Evolutionary conservation across 2,888 invertebrate genomes (phyloP).

Genomic region (Drosophila acutilabella): DNA sequence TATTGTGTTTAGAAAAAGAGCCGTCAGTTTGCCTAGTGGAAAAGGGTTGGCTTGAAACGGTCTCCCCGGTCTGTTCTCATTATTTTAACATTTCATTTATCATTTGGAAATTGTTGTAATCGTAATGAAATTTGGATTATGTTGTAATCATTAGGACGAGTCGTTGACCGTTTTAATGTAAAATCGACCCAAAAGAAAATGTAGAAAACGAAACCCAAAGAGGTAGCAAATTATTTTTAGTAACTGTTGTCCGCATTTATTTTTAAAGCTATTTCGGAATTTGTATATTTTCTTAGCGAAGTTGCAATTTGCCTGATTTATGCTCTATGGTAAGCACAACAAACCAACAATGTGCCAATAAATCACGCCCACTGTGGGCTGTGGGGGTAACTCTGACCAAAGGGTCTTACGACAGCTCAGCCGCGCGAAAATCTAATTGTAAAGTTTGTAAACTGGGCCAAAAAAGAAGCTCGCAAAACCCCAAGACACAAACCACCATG

Average conservation of each 20-base stretch:
- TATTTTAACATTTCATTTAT: slow-evolving; percentile 78
- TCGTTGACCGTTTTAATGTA: slow-evolving; percentile 25
- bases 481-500: slow-evolving; percentile 52
- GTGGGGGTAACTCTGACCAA: slow-evolving; percentile 32
- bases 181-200: slow-evolving; percentile 12
- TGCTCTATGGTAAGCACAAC: slow-evolving; percentile 34
- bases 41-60: slow-evolving; percentile 62
- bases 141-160: slow-evolving; percentile 67
- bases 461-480: slow-evolving; percentile 44
- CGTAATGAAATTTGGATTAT: slow-evolving; percentile 78
- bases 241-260: slow-evolving; percentile 2
- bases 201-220: not conserved
- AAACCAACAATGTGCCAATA: slow-evolving; percentile 67
- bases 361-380: slow-evolving; percentile 53
- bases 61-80: slow-evolving; percentile 54
- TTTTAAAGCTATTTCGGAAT: slow-evolving; percentile 29
- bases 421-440: slow-evolving; percentile 71
- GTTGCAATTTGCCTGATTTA: slow-evolving; percentile 67
- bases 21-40: slow-evolving; percentile 30
- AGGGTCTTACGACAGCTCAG: slow-evolving; percentile 51
- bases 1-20: slow-evolving; percentile 28
- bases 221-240: slow-evolving; percentile 38
- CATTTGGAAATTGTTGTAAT: slow-evolving; percentile 72
- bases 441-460: slow-evolving; percentile 70
- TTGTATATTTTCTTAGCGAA: slow-evolving; percentile 43